Percentiles rank a stretch among this genome's conserved stretches.
Conservation (phyloP, 1,140 invertebrate genomes). For the Drosophila tropicalis region DNA sequence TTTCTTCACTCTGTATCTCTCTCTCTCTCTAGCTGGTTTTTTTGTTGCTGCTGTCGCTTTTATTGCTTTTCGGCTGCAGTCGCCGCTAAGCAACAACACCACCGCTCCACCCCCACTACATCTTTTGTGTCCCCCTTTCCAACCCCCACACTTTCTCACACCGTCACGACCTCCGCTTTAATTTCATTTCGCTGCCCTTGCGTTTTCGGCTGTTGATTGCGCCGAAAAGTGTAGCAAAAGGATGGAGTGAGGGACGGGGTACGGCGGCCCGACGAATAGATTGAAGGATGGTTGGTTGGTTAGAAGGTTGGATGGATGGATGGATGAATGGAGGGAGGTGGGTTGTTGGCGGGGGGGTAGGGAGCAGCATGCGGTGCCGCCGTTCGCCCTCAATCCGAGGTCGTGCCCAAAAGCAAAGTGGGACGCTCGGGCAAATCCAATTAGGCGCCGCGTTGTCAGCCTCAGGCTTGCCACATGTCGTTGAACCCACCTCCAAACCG, state of each 20-base stretch:
- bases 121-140: not conserved
- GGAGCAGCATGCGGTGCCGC: not conserved
- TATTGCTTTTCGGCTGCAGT: slow-evolving; percentile 48
- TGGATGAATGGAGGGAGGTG: not conserved
- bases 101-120: not conserved
- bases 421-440: slow-evolving; percentile 75
- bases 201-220: slow-evolving; percentile 68
- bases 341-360: not conserved
- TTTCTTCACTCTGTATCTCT: slow-evolving; percentile 4
- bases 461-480: slow-evolving; percentile 53
- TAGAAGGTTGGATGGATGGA: slow-evolving; percentile 12
- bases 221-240: slow-evolving; percentile 57
- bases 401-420: slow-evolving; percentile 39
- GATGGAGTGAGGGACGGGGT: slow-evolving; percentile 17
- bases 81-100: slow-evolving; percentile 9
- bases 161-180: slow-evolving; percentile 63
- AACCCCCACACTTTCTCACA: not conserved
- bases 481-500: slow-evolving; percentile 41
- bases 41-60: slow-evolving; percentile 57
- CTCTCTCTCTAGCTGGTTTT: not conserved
- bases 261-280: not conserved
- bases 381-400: slow-evolving; percentile 44
- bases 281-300: slow-evolving; percentile 16
- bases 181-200: slow-evolving; percentile 75
- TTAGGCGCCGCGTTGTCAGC: slow-evolving; percentile 68